A percentile compares a stretch with the other conserved stretches of the same genome.
Evolutionary conservation across 2,113 vertebrate species (phyloP).

Genomic region (Crocuta crocuta): DNA sequence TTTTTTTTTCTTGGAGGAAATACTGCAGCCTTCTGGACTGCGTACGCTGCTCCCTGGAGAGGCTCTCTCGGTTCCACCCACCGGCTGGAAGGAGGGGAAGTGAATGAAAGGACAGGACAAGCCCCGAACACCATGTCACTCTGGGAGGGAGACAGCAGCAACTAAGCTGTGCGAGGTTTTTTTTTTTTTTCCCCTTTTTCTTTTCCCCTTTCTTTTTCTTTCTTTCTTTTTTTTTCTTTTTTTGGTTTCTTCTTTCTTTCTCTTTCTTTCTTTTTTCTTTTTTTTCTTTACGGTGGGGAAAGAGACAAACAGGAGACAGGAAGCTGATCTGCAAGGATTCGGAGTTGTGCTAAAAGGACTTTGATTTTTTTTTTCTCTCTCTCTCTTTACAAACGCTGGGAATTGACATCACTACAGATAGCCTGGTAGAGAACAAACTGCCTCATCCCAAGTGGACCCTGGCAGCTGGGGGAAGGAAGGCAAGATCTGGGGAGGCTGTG

Average conservation of each 20-base stretch:
- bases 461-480: constrained; percentile 62
- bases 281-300: constrained; percentile 70
- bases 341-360: constrained; percentile 85
- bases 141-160: constrained; percentile 89
- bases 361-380: constrained; percentile 61
- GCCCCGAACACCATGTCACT: constrained; percentile 92
- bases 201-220: not conserved
- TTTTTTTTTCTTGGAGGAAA: constrained; percentile 89
- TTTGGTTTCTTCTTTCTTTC: not conserved
- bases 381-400: constrained; percentile 78
- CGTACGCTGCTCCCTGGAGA: constrained; percentile 91
- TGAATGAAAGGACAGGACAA: constrained; percentile 90
- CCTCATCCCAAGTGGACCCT: constrained; percentile 76
- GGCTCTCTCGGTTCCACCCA: constrained; percentile 90
- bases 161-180: constrained; percentile 83
- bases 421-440: constrained; percentile 75
- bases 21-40: constrained; percentile 93
- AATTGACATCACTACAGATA: constrained; percentile 82
- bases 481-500: constrained; percentile 60
- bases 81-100: constrained; percentile 92
- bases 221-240: not conserved
- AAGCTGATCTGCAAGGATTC: constrained; percentile 85
- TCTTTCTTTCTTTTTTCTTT: not conserved
- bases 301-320: constrained; percentile 83
- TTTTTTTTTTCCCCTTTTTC: constrained; percentile 23